Conservation (phyloP, 2,888 invertebrate species). For the Drosophila mercatorum region DNA sequence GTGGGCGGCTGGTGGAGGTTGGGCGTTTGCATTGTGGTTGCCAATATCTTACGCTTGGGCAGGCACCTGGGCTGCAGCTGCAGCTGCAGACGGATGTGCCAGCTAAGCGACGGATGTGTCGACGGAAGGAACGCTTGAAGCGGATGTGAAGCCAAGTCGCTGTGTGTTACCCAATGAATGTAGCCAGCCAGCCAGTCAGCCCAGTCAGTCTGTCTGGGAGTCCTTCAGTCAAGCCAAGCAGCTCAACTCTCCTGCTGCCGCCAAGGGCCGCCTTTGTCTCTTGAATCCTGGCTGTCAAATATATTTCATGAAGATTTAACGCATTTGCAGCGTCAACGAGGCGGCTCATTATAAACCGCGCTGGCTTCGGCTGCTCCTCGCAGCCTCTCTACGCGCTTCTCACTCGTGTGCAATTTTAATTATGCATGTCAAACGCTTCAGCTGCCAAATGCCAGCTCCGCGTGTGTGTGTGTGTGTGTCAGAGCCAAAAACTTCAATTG, state of each 20-base stretch:
- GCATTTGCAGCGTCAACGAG: constrained; percentile 61
- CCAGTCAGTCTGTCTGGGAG: neutral
- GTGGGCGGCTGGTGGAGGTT: neutral
- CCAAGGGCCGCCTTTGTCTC: neutral
- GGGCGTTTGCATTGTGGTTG: constrained; percentile 59
- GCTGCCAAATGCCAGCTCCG: constrained; percentile 28
- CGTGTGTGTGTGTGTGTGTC: constrained; percentile 1
- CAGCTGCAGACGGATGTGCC: constrained; percentile 16
- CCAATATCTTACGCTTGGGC: constrained; percentile 64
- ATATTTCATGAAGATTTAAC: constrained; percentile 70
- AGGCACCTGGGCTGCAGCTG: constrained; percentile 14
- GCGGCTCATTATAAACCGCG: constrained; percentile 55
- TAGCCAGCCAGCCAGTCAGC: neutral
- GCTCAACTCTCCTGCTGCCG: neutral
- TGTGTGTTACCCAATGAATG: constrained; percentile 35
- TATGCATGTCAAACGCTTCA: constrained; percentile 59
- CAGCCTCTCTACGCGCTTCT: neutral
- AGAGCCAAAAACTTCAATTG: constrained; percentile 51
- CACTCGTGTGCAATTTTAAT: constrained; percentile 52
- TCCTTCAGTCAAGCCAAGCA: neutral
- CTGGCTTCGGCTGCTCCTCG: neutral
- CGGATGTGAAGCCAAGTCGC: constrained; percentile 33
- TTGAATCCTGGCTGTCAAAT: constrained; percentile 34
- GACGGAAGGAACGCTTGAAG: constrained; percentile 35
- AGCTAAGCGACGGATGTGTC: constrained; percentile 25